Percentiles rank a stretch among this genome's conserved stretches.
Evolutionary conservation across 2,797 vertebrate species (phyloP).

Genomic region (Galagoides demidoff): DNA sequence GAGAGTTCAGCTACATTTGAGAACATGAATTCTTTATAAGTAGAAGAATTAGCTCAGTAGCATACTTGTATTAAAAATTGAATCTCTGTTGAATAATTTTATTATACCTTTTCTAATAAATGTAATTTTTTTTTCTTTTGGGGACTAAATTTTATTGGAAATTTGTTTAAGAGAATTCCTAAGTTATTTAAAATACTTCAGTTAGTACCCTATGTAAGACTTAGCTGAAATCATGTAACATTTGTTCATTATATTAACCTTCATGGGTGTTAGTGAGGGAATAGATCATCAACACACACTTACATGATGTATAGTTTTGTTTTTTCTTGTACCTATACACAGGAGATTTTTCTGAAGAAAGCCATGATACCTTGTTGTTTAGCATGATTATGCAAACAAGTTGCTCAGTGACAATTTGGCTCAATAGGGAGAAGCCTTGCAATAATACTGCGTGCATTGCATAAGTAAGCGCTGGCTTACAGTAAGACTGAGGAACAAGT

Average conservation of each 20-base stretch:
- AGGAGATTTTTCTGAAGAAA: constrained; percentile 78
- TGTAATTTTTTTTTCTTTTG: background rate
- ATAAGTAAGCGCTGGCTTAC: constrained; percentile 75
- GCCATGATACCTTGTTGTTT: constrained; percentile 45
- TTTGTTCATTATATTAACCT: background rate
- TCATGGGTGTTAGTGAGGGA: constrained; percentile 34
- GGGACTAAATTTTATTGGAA: constrained; percentile 25
- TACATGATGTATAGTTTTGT: constrained; percentile 45
- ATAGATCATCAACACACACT: constrained; percentile 66
- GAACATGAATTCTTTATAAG: background rate
- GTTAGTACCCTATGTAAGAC: background rate
- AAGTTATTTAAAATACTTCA: background rate
- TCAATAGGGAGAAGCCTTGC: constrained; percentile 82
- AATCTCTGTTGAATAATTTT: constrained; percentile 31
- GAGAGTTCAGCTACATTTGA: background rate
- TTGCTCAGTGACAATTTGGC: constrained; percentile 72
- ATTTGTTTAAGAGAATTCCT: constrained; percentile 40
- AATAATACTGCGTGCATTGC: constrained; percentile 79
- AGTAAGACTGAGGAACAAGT: constrained; percentile 23
- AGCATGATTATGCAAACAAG: constrained; percentile 76
- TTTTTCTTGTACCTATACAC: constrained; percentile 71
- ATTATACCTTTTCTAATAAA: constrained; percentile 12
- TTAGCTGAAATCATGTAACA: background rate
- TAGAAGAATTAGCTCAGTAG: background rate
- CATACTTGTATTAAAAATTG: background rate